Conservation (phyloP, 2,888 invertebrate genomes). For the Tipula helvola region DNA sequence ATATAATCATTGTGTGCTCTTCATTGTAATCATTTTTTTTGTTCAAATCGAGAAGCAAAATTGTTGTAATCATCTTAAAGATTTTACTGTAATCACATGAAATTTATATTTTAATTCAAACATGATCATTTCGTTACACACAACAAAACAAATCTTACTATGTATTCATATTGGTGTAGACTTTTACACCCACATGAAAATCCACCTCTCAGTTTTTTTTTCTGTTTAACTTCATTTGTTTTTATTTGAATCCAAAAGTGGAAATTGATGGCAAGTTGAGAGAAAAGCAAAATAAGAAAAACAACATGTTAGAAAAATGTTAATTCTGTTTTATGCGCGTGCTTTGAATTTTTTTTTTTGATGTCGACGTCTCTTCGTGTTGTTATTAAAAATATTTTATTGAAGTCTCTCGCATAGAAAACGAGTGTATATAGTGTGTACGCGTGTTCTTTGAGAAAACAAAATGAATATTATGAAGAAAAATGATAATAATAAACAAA, state of each 20-base stretch:
- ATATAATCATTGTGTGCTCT: neutral
- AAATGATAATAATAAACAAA: neutral
- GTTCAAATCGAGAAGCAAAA: neutral
- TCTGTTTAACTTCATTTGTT: neutral
- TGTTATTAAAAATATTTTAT: neutral
- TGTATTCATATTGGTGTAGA: no score
- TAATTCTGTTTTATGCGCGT: neutral
- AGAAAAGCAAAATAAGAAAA: conserved; percentile 4
- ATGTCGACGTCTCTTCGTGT: neutral
- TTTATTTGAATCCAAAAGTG: neutral
- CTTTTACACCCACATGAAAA: neutral
- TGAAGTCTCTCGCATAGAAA: neutral
- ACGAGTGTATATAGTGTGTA: neutral
- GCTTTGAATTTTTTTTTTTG: neutral
- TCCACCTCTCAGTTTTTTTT: neutral
- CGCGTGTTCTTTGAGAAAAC: neutral
- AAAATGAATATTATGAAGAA: neutral
- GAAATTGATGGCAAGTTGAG: neutral
- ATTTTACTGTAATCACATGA: neutral
- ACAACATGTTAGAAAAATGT: neutral
- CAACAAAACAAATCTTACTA: neutral
- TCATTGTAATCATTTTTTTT: neutral
- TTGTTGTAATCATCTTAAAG: neutral
- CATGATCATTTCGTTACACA: neutral
- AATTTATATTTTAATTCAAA: neutral